Evolutionary conservation across 2,797 vertebrate species (phyloP).

Genomic region (Propithecus perrieri): DNA sequence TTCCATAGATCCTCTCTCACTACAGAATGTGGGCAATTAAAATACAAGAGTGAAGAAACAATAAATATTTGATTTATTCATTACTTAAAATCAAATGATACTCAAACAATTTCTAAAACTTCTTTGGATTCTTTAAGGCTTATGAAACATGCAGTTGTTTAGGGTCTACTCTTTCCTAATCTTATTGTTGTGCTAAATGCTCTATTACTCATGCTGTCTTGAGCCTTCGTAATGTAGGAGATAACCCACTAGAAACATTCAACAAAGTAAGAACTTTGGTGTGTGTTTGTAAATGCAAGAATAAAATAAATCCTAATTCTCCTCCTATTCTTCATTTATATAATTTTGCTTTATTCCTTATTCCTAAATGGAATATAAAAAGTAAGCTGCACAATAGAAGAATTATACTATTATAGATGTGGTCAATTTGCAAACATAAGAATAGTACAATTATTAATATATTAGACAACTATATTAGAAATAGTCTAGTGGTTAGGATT

Average conservation of each 20-base stretch:
- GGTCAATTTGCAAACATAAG: neutral
- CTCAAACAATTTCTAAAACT: constrained; percentile 4
- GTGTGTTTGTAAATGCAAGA: neutral
- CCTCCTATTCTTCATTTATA: neutral
- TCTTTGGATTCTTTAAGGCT: constrained; percentile 5
- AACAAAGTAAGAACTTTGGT: neutral
- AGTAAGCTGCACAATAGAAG: neutral
- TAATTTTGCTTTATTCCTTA: constrained; percentile 22
- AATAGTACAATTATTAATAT: neutral
- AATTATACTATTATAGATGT: neutral
- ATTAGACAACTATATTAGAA: neutral
- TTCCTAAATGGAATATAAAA: neutral
- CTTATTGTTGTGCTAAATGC: neutral
- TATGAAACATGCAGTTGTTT: neutral
- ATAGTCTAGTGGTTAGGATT: neutral
- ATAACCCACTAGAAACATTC: neutral
- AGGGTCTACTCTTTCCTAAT: neutral
- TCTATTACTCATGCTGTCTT: neutral
- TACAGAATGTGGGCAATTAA: neutral
- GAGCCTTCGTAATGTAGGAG: neutral
- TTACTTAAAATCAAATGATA: constrained; percentile 4
- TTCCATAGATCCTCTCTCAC: neutral
- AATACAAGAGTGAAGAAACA: constrained; percentile 3
- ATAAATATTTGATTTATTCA: constrained; percentile 31
- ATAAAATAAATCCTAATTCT: neutral